Conservation (phyloP, 2,888 invertebrate species). For the Nemoura dubitans region DNA sequence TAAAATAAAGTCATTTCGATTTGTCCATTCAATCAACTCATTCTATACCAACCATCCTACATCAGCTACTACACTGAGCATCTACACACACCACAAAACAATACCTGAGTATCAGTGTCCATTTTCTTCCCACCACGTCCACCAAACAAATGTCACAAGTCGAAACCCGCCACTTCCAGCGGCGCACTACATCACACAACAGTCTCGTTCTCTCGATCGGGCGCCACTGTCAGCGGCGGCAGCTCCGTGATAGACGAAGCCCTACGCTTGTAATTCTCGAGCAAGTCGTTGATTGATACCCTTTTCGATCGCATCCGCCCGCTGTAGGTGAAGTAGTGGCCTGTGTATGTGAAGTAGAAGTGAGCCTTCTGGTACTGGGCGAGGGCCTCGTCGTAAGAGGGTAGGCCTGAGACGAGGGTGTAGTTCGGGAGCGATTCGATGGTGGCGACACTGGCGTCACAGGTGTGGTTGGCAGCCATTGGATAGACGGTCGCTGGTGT, state of each 20-base stretch:
- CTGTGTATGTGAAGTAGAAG: not conserved
- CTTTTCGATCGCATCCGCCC: not conserved
- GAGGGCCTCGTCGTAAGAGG: conserved; percentile 48
- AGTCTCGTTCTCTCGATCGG: not conserved
- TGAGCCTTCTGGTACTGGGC: conserved; percentile 33
- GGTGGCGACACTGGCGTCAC: not conserved
- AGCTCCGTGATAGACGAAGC: not conserved
- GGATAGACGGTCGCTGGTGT: not conserved
- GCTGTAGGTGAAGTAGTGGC: conserved; percentile 23
- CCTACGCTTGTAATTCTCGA: not conserved
- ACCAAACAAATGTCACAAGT: too few relatives aligned
- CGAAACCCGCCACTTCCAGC: too few relatives aligned
- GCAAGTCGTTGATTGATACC: not conserved
- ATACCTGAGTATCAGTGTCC: too few relatives aligned
- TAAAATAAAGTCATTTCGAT: too few relatives aligned
- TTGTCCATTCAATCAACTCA: too few relatives aligned
- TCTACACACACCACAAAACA: too few relatives aligned
- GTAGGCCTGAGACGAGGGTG: conserved; percentile 48
- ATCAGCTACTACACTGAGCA: too few relatives aligned
- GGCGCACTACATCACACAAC: not conserved
- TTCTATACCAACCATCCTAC: too few relatives aligned
- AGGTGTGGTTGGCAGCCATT: not conserved
- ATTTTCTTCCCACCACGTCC: too few relatives aligned
- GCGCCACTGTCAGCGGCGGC: not conserved
- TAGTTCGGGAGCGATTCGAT: conserved; percentile 45